phyloP scores from a whole-genome alignment of 2,797 vertebrate species.

The Gymnothorax javanicus region DNA sequence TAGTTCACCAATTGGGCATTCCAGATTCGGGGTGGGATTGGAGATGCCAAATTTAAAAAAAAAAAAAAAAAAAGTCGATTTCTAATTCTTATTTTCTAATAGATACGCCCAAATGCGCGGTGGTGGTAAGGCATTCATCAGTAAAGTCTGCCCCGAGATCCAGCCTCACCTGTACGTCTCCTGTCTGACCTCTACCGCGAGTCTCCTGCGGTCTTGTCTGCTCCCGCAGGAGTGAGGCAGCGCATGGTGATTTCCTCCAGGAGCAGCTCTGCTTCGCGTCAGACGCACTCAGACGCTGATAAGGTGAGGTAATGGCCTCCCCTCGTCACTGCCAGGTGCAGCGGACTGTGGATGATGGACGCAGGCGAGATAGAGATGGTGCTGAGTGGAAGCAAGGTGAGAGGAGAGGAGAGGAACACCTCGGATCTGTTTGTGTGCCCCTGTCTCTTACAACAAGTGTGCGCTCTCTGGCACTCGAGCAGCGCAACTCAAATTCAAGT shows the following conservation, averaged over 20 bases:
- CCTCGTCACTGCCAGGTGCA: not conserved
- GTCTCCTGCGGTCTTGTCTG: not conserved
- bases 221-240: not conserved
- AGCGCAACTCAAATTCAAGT: not conserved
- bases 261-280: not conserved
- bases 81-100: too few species aligned
- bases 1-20: too few species aligned
- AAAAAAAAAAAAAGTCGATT: not conserved
- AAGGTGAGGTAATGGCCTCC: slow-evolving; percentile 23
- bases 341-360: not conserved
- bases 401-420: not conserved
- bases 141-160: not conserved
- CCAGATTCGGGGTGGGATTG: too few species aligned
- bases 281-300: not conserved
- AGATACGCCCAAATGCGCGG: not conserved
- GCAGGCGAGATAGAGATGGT: not conserved
- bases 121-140: not conserved
- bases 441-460: not conserved
- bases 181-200: not conserved
- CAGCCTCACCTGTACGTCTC: not conserved
- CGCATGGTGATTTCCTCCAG: not conserved
- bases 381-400: not conserved
- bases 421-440: not conserved
- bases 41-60: too few species aligned
- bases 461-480: not conserved